These are phyloP conservation scores for Mimumesa dahlbomi DNA, from an alignment of 2,888 invertebrate genomes.

Conservation along the genomic window DNA sequence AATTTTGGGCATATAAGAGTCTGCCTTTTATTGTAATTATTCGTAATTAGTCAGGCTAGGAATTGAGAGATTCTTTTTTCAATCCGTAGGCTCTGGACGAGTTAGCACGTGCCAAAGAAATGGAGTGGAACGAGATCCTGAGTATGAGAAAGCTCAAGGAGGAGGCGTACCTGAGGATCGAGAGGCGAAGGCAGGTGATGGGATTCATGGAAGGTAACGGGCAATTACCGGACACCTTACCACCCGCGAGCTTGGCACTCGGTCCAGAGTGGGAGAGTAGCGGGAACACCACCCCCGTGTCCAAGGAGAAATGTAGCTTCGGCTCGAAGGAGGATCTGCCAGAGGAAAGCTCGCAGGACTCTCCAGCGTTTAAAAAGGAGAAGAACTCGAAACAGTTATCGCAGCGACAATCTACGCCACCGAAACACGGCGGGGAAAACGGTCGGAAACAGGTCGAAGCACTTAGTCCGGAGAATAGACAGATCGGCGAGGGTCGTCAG, in stretches of 20 bases:
- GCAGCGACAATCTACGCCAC: constrained; percentile 63
- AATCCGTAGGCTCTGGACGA: constrained; percentile 85
- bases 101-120: constrained; percentile 89
- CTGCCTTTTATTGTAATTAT: no score
- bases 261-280: constrained; percentile 64
- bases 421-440: constrained; percentile 68
- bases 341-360: constrained; percentile 57
- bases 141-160: constrained; percentile 92
- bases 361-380: constrained; percentile 65
- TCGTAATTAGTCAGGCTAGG: no score
- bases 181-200: constrained; percentile 86
- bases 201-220: constrained; percentile 74
- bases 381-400: constrained; percentile 47
- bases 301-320: constrained; percentile 60
- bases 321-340: constrained; percentile 57
- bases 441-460: constrained; percentile 77
- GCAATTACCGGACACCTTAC: constrained; percentile 63
- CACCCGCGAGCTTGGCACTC: constrained; percentile 70
- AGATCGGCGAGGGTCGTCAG: constrained; percentile 86
- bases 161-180: constrained; percentile 87
- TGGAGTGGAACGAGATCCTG: constrained; percentile 92
- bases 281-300: constrained; percentile 38
- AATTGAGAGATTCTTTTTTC: no score
- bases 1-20: no score
- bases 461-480: constrained; percentile 82